Evolutionary conservation across 2,888 invertebrate genomes (phyloP), one percentile per base, ranked within the genome.

Genomic region (Busseola fusca): DNA sequence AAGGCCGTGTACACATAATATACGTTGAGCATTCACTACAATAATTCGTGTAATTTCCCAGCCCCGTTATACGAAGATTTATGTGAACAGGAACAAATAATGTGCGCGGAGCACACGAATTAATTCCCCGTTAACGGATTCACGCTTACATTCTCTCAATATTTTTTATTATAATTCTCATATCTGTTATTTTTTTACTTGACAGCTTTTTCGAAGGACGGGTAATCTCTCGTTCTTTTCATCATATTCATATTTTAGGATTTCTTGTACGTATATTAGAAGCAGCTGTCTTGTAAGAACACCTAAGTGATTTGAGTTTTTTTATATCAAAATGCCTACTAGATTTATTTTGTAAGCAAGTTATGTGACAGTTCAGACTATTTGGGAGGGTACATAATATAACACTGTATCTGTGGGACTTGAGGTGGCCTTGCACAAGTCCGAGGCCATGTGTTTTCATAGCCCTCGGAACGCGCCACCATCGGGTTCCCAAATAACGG

Each of bases 71-170:
- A 58, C 59, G 56, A 82, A 76, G 81, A 83, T 85, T 78, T 74
- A 84, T 85, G 78, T 72, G 78, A 81, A 74, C 76, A 67, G 74
- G 76, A 83, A 85, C 84, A 85, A 81, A 84, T 83, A 76, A 84
- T 75, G 74, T 85, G 74, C 69, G 62, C 74, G 21, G 66, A 71
- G 74, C 66, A 76, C 73, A 78, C 66, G 78, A 83, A 76, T 83
- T 84, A 85, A 81, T 85, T 81, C 72, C 66, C 70, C 69, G 76
- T 81, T 72, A 81, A 81, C 85, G 81, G 74, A 83, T 85, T 83
- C 76, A 74, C 84, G 84, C 66, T 78, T 72, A 60, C 65, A 74
- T 83, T 76, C 69, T 76, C 75, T 69, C 70, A 50, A 72, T 85
- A 72, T 80, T 83, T 81, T 78, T 81, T 77, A 34, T 80, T 77